Conservation (phyloP, 2,888 invertebrate species). For the Heliconius aoede region DNA sequence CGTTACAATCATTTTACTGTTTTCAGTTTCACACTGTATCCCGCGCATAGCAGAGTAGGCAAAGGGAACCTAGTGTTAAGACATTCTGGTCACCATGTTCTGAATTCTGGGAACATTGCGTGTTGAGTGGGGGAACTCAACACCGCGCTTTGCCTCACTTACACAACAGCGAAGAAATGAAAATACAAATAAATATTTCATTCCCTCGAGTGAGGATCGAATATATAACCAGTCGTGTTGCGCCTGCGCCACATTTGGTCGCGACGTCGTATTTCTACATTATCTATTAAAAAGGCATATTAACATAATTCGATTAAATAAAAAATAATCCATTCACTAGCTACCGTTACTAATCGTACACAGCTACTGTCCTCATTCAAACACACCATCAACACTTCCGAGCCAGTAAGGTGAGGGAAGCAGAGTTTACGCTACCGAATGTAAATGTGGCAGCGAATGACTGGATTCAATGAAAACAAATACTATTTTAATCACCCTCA, state of each 20-base stretch:
- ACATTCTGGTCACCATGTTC: too few species aligned
- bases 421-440: slow-evolving; percentile 73
- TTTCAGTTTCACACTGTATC: too few species aligned
- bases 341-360: background rate
- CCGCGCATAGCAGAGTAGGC: too few species aligned
- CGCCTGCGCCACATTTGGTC: too few species aligned
- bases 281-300: background rate
- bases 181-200: too few species aligned
- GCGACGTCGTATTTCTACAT: background rate
- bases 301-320: background rate
- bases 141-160: too few species aligned
- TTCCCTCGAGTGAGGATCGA: too few species aligned
- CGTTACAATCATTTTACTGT: background rate
- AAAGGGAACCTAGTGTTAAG: too few species aligned
- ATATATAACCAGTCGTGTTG: too few species aligned
- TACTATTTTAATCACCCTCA: slow-evolving; percentile 33
- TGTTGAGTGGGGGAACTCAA: too few species aligned
- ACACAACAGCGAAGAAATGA: too few species aligned
- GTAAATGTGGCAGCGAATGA: slow-evolving; percentile 54
- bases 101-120: too few species aligned
- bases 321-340: background rate
- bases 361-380: slow-evolving; percentile 46
- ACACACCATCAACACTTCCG: slow-evolving; percentile 67
- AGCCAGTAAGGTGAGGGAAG: slow-evolving; percentile 74
- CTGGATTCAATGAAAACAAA: slow-evolving; percentile 48